Evolutionary conservation across 2,888 invertebrate genomes (phyloP).

Genomic region (Xestia sexstrigata): DNA sequence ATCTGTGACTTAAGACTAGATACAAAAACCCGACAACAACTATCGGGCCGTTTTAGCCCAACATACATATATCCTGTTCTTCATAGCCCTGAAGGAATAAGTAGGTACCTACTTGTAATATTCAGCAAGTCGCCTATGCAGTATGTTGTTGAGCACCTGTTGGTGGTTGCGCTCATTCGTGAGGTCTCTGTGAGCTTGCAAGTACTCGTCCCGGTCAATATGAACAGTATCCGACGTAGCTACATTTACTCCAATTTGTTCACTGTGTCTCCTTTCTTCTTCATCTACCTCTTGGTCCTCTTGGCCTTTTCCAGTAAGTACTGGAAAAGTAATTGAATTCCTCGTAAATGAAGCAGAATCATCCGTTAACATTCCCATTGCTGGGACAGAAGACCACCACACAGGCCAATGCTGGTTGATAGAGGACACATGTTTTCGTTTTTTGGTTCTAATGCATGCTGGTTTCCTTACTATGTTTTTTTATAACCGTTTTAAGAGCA

Average conservation of each 20-base stretch:
- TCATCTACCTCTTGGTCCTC: slow-evolving; percentile 65
- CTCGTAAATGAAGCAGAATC: background rate
- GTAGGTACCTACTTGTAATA: slow-evolving; percentile 78
- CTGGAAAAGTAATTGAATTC: slow-evolving; percentile 38
- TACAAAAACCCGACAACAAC: too few species aligned
- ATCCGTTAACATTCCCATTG: background rate
- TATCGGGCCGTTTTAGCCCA: background rate
- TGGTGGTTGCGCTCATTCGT: slow-evolving; percentile 77
- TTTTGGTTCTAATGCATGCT: background rate
- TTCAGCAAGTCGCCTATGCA: slow-evolving; percentile 86
- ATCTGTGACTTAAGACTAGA: too few species aligned
- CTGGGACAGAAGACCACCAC: background rate
- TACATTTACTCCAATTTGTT: slow-evolving; percentile 78
- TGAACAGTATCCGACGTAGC: slow-evolving; percentile 70
- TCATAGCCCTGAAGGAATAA: background rate
- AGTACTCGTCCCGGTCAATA: slow-evolving; percentile 83
- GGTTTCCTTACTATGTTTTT: background rate
- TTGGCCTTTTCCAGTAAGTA: too few species aligned
- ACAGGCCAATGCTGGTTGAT: background rate
- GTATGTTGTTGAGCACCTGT: slow-evolving; percentile 83
- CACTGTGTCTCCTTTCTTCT: slow-evolving; percentile 48
- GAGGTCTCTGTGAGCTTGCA: slow-evolving; percentile 82
- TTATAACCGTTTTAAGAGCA: background rate
- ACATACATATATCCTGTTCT: background rate
- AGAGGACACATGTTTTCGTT: background rate